These are phyloP conservation scores for Netelia inedita DNA, from an alignment of 2,888 invertebrate species.

Conservation along the genomic window DNA sequence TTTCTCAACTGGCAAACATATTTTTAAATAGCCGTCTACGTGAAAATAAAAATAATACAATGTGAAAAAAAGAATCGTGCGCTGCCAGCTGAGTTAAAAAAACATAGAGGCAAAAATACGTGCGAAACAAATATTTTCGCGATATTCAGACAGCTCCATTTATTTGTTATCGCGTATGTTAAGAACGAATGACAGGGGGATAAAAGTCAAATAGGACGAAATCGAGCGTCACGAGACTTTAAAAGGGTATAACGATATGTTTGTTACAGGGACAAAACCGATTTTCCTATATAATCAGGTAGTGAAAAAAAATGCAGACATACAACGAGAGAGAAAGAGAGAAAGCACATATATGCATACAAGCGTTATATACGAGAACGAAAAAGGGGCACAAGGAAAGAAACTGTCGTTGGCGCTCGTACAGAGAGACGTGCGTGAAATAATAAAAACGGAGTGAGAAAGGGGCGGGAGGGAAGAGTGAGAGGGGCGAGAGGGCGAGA, in stretches of 20 bases:
- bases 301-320: background rate
- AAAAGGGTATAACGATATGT: conserved; percentile 26
- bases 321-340: background rate
- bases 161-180: conserved; percentile 30
- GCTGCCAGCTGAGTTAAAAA: background rate
- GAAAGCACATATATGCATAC: background rate
- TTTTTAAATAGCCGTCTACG: background rate
- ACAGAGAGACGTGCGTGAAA: conserved; percentile 48
- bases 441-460: conserved; percentile 29
- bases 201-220: conserved; percentile 58
- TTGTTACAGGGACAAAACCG: conserved; percentile 36
- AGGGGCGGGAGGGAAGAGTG: conserved; percentile 4
- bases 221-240: conserved; percentile 24
- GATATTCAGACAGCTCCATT: background rate
- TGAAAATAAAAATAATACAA: background rate
- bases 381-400: conserved; percentile 35
- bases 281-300: conserved; percentile 4
- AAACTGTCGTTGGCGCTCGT: conserved; percentile 45
- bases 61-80: background rate
- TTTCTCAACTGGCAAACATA: too few species aligned
- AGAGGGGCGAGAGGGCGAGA: background rate
- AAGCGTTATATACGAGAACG: conserved; percentile 1
- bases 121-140: background rate
- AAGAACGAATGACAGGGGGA: conserved; percentile 49
- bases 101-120: too few species aligned